A percentile compares a stretch with the other conserved stretches of the same genome.
Evolutionary conservation across 2,888 invertebrate genomes (phyloP).

Genomic region (Temnothorax ravouxi): DNA sequence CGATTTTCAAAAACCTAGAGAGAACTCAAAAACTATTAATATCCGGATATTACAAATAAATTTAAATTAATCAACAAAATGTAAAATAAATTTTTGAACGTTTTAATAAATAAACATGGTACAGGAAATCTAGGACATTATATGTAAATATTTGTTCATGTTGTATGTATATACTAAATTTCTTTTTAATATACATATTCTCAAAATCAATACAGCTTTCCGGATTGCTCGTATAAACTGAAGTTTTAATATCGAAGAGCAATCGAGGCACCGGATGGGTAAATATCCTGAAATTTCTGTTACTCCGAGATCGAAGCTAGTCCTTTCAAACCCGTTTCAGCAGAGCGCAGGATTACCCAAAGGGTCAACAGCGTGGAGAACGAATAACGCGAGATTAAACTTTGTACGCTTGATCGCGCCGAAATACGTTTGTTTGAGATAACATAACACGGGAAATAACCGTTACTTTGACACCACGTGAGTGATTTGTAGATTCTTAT

Average conservation of each 20-base stretch:
- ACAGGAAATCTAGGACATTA: slow-evolving; percentile 2
- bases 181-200: slow-evolving; percentile 11
- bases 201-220: slow-evolving; percentile 7
- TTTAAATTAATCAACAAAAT: background rate
- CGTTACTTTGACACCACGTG: background rate
- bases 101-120: slow-evolving; percentile 15
- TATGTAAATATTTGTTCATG: background rate
- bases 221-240: slow-evolving; percentile 14
- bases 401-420: slow-evolving; percentile 51
- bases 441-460: background rate
- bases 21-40: background rate
- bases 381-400: slow-evolving; percentile 71
- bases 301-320: slow-evolving; percentile 56
- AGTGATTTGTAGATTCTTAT: background rate
- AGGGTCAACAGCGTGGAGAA: slow-evolving; percentile 64
- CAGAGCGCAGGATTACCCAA: slow-evolving; percentile 66
- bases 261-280: slow-evolving; percentile 35
- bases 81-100: background rate
- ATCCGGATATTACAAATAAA: background rate
- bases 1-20: background rate
- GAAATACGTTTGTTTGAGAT: slow-evolving; percentile 61
- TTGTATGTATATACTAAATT: background rate
- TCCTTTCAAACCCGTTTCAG: slow-evolving; percentile 67
- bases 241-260: slow-evolving; percentile 51
- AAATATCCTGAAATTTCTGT: slow-evolving; percentile 53